Evolutionary conservation across 1,140 invertebrate species (phyloP), one percentile per base, ranked within the genome.

Genomic region (Rhizoglyphus robini): DNA sequence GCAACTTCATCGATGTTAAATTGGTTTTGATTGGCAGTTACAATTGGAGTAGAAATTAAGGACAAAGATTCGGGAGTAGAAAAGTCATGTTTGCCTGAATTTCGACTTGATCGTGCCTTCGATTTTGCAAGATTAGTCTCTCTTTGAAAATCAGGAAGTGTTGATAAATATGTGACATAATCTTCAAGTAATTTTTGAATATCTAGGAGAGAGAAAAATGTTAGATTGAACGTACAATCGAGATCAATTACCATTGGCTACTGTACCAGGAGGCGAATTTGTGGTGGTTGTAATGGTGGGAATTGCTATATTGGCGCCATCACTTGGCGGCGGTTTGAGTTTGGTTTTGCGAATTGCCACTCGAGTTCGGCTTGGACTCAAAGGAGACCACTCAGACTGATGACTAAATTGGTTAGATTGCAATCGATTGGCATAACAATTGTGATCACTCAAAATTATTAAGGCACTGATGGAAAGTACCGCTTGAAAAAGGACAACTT

Each of bases 141-240:
- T 32, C 13, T 32, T 29, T 29, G 58, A 60, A 60, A 29, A 60
- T 60, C 58, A 11, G 58, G 58, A 27, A 30, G n/a, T 29, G 2
- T 32, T 38, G 58, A 15, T n/a, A 60, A 18, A 46, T 60, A 60
- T 30, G 15, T 8, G 25, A 60, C 58, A 60, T 60, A 60, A 46
- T 60, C 58, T 60, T 60, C 58, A 15, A 60, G 29, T 60, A 60
- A 18, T 60, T 60, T 60, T 32, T 32, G 3, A 60, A 60, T 60
- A 27, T 60, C 58, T 60, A 46, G 36, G 13, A 51, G 13, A 25
- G 8, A 23, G 20, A 11, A 51, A 51, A 51, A 3, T 51, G 15
- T 1, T 51, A 13, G 29, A 51, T 8, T 8, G 3, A 51, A 51
- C 36, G 18, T 41, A n/a, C n/a, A n/a, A n/a, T n/a, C n/a, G n/a